Evolutionary conservation across 92 coral and sea anemone genomes (phyloP).

Genomic region (Palythoa caribaeorum): DNA sequence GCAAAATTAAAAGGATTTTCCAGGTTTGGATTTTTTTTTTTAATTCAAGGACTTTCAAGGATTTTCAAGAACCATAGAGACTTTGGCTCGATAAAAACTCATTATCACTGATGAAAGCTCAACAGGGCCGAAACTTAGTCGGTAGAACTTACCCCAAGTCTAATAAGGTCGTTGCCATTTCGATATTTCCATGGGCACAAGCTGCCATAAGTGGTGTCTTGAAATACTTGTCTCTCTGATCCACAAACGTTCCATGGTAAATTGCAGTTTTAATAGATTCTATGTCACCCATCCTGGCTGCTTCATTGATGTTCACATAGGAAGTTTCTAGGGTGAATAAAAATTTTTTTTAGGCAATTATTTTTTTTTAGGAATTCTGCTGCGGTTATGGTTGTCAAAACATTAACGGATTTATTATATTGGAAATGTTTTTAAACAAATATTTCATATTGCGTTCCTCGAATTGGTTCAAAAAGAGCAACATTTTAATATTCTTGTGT

Average conservation of each 20-base stretch:
- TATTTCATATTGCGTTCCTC: no score
- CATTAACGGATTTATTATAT: no score
- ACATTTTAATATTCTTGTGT: no score
- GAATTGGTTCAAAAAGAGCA: no score
- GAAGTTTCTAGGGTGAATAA: slow-evolving; percentile 67
- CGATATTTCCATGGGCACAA: slow-evolving; percentile 90
- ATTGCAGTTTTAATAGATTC: slow-evolving; percentile 90
- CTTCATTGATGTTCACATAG: slow-evolving; percentile 63
- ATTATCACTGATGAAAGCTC: no score
- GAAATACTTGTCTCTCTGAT: slow-evolving; percentile 96
- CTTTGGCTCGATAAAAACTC: no score
- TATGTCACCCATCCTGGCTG: background rate
- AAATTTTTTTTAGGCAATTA: no score
- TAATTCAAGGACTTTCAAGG: no score
- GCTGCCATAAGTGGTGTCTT: slow-evolving; percentile 98
- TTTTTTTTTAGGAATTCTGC: background rate
- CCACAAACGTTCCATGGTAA: slow-evolving; percentile 78
- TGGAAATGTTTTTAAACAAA: no score
- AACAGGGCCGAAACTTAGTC: background rate
- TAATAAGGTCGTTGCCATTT: slow-evolving; percentile 74
- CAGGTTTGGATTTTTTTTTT: no score
- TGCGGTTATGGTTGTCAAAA: background rate
- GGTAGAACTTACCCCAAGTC: slow-evolving; percentile 83
- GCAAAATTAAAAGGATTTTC: no score
- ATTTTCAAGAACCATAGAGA: no score